Conservation (phyloP, 2,113 vertebrate genomes). For the Daboia siamensis region DNA sequence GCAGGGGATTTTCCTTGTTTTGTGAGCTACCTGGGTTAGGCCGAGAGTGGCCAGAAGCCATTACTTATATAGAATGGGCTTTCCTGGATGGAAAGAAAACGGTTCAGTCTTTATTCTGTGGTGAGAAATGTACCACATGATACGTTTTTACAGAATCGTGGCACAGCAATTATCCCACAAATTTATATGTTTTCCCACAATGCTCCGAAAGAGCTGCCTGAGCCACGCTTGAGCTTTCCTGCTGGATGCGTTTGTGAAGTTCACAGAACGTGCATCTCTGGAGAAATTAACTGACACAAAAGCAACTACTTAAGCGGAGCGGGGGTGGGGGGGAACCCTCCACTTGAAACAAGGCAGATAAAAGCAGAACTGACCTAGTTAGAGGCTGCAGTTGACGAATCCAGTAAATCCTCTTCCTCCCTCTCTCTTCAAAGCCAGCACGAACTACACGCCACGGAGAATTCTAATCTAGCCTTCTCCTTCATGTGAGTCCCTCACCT, state of each 20-base stretch:
- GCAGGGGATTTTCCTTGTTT: neutral
- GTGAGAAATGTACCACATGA: neutral
- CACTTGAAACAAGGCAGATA: neutral
- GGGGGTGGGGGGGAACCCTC: neutral
- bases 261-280: neutral
- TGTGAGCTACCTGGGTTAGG: neutral
- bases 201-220: neutral
- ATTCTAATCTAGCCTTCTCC: neutral
- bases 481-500: neutral
- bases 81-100: neutral
- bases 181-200: neutral
- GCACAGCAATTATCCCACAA: neutral
- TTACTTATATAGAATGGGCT: neutral
- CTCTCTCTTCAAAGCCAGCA: neutral
- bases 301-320: neutral
- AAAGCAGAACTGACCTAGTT: neutral
- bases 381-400: neutral
- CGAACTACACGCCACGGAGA: neutral
- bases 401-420: neutral
- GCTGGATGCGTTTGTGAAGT: neutral
- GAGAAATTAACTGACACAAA: neutral
- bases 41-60: neutral
- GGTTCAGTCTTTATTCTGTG: neutral
- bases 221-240: neutral
- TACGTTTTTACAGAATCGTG: neutral